Evolutionary conservation across 2,797 vertebrate genomes (phyloP), one percentile per base, ranked within the genome.

Genomic region (Phylloscopus collybita): DNA sequence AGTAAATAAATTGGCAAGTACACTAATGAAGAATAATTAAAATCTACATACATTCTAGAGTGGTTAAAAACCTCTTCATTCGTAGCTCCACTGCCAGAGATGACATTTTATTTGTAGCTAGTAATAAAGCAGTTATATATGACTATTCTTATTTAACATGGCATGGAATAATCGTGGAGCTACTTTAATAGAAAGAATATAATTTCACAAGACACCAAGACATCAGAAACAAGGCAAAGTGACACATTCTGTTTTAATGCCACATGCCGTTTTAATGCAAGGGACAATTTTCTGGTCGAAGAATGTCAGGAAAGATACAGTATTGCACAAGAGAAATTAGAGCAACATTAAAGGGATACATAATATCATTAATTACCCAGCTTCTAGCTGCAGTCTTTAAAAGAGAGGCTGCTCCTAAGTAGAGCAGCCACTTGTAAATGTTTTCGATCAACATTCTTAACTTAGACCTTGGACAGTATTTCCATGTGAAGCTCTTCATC

Each of bases 191-290:
- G 36, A 11, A 62, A 73, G 10, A 67, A 49, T 34, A 12, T 20
- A 32, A 71, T 13, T 60, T 42, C 38, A 47, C 4, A 57, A 61
- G 47, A 70, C 13, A 1, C 5, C 38, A 47, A 44, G 45, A 38
- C 6, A 16, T 44, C 25, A 80, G 26, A 56, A 75, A 30, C 13
- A 82, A 66, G 60, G 17, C 13, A 85, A 69, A 88, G n/a, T 16
- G 22, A 65, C 9, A 9, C 0, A 0, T 19, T 76, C n/a, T 3
- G 3, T 60, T 86, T 72, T 57, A 53, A 80, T 12, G 10, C 1
- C 15, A 22, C 20, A 21, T 21, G 45, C 45, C 20, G 45, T 45
- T 21, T 45, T 21, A 45, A 45, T 45, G 45, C 1, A 69, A 59
- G 11, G 25, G 14, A 61, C 4, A 69, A 6, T 49, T 86, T 92